Percentiles rank a stretch among this genome's conserved stretches.
phyloP scores from a whole-genome alignment of 2,797 vertebrate species.

The Eulemur albifrons region DNA sequence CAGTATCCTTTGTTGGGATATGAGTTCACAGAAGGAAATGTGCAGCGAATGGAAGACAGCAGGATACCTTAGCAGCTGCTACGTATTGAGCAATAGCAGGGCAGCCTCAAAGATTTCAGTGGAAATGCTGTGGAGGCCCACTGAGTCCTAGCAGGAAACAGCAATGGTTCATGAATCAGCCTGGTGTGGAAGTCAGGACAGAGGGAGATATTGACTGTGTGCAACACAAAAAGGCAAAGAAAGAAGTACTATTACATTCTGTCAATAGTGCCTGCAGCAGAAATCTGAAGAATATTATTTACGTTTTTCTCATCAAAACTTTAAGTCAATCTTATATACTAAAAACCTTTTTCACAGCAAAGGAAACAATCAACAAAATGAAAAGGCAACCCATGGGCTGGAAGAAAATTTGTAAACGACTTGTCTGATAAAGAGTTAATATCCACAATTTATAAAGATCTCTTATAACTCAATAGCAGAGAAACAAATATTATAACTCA shows the following conservation, averaged over 20 bases:
- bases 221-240: conserved; percentile 41
- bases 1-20: not conserved
- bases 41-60: conserved; percentile 26
- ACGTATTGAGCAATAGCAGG: not conserved
- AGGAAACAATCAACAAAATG: not conserved
- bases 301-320: not conserved
- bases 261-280: not conserved
- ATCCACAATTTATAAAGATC: not conserved
- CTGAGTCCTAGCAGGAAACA: not conserved
- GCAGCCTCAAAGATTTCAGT: conserved; percentile 41
- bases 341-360: not conserved
- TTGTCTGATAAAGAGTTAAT: too few relatives aligned
- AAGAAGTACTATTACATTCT: not conserved
- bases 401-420: not conserved
- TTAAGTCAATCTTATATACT: not conserved
- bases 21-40: not conserved
- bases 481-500: not conserved
- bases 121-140: not conserved
- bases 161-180: not conserved
- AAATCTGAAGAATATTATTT: not conserved
- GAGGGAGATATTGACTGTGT: not conserved
- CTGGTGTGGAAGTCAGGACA: not conserved
- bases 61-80: not conserved
- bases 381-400: not conserved
- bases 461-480: not conserved